phyloP scores from a whole-genome alignment of 1,140 invertebrate species.

The Formica exsecta region DNA sequence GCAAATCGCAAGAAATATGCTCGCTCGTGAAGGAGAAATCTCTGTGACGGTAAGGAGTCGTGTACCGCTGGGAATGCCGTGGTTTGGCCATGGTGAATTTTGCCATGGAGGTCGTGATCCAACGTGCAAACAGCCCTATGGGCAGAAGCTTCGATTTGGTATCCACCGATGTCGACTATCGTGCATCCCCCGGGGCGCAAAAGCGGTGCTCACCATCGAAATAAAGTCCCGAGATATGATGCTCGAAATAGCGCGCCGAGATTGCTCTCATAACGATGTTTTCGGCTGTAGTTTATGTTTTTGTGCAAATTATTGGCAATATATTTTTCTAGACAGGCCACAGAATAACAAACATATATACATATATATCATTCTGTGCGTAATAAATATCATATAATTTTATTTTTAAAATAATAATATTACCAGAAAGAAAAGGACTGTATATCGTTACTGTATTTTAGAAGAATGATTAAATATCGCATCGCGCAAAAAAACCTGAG shows the following conservation, averaged over 20 bases:
- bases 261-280: slow-evolving; percentile 34
- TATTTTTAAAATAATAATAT: slow-evolving; percentile 7
- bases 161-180: slow-evolving; percentile 73
- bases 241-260: slow-evolving; percentile 16
- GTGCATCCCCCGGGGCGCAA: slow-evolving; percentile 70
- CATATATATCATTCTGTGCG: too few relatives aligned
- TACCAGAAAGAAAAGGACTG: background rate
- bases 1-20: slow-evolving; percentile 38
- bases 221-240: slow-evolving; percentile 53
- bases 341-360: background rate
- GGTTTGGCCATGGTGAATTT: slow-evolving; percentile 74
- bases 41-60: slow-evolving; percentile 28
- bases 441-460: background rate
- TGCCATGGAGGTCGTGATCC: slow-evolving; percentile 77
- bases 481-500: background rate
- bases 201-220: slow-evolving; percentile 74
- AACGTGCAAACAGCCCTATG: slow-evolving; percentile 77
- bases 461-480: background rate
- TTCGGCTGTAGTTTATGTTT: slow-evolving; percentile 40
- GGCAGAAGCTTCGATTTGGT: slow-evolving; percentile 76
- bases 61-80: slow-evolving; percentile 65
- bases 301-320: slow-evolving; percentile 2
- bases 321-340: background rate
- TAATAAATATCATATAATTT: background rate
- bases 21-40: slow-evolving; percentile 59